Conservation (phyloP, 2,797 vertebrate species). For the Clarias fuscus region DNA sequence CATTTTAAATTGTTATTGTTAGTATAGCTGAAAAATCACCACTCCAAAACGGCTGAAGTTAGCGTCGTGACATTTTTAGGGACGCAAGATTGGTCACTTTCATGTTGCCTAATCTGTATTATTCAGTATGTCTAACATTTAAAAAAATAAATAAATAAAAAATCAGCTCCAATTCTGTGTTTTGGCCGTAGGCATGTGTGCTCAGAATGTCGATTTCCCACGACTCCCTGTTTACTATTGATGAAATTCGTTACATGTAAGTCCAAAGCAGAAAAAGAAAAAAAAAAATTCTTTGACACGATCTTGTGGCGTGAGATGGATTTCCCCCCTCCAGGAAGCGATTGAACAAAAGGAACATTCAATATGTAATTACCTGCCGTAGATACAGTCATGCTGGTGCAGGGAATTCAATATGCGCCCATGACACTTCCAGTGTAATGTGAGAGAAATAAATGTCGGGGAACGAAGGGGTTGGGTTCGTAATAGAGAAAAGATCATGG, state of each 20-base stretch:
- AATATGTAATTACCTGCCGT: conserved; percentile 75
- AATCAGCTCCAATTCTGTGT: too few relatives aligned
- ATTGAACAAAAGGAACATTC: conserved; percentile 73
- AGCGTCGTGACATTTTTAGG: too few relatives aligned
- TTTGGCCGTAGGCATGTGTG: neutral
- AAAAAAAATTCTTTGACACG: conserved; percentile 64
- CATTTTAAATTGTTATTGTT: too few relatives aligned
- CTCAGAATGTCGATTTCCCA: conserved; percentile 34
- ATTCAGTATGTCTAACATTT: too few relatives aligned
- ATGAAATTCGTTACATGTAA: conserved; percentile 66
- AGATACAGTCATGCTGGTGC: conserved; percentile 63
- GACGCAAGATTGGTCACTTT: too few relatives aligned
- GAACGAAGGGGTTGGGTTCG: neutral
- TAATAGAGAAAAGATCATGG: conserved; percentile 45
- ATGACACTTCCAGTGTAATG: conserved; percentile 62
- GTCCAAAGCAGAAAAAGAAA: conserved; percentile 28
- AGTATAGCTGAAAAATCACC: too few relatives aligned
- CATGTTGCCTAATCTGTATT: too few relatives aligned
- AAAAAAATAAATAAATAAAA: too few relatives aligned
- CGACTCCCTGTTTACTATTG: conserved; percentile 56
- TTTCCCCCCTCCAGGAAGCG: conserved; percentile 67
- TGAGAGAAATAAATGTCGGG: conserved; percentile 63
- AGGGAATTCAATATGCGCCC: conserved; percentile 70
- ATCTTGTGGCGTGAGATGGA: conserved; percentile 68
- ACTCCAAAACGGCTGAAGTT: too few relatives aligned